Evolutionary conservation across 2,113 vertebrate genomes (phyloP).

Genomic region (Peromyscus polionotus): DNA sequence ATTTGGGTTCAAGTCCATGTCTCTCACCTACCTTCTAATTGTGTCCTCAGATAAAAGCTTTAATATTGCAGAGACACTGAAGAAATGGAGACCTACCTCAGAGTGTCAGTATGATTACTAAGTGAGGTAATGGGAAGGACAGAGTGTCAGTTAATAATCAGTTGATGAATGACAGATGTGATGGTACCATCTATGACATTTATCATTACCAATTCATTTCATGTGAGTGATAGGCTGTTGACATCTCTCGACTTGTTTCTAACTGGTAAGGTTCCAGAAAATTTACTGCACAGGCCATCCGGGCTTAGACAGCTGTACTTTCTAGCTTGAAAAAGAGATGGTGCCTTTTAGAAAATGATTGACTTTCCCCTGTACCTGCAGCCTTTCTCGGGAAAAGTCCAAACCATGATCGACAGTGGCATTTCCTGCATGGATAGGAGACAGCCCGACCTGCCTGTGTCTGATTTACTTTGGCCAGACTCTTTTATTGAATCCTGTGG

Average conservation of each 20-base stretch:
- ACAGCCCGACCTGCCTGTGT: background rate
- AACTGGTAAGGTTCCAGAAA: background rate
- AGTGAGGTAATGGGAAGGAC: background rate
- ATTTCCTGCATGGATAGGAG: constrained; percentile 21
- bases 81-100: background rate
- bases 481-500: constrained; percentile 42
- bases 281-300: background rate
- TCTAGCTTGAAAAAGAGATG: constrained; percentile 61
- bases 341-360: constrained; percentile 66
- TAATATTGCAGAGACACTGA: background rate
- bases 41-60: background rate
- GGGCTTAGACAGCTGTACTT: constrained; percentile 49
- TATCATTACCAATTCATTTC: constrained; percentile 20
- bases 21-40: background rate
- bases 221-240: background rate
- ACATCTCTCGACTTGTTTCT: constrained; percentile 8
- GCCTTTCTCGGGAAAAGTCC: constrained; percentile 48
- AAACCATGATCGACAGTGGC: constrained; percentile 35
- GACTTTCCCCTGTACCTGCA: background rate
- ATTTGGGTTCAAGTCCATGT: background rate
- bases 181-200: background rate
- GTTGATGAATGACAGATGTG: background rate
- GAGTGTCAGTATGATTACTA: background rate
- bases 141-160: constrained; percentile 19
- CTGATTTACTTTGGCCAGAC: constrained; percentile 56